Evolutionary conservation across 1,140 invertebrate genomes (phyloP).

Genomic region (Capitella teleta): DNA sequence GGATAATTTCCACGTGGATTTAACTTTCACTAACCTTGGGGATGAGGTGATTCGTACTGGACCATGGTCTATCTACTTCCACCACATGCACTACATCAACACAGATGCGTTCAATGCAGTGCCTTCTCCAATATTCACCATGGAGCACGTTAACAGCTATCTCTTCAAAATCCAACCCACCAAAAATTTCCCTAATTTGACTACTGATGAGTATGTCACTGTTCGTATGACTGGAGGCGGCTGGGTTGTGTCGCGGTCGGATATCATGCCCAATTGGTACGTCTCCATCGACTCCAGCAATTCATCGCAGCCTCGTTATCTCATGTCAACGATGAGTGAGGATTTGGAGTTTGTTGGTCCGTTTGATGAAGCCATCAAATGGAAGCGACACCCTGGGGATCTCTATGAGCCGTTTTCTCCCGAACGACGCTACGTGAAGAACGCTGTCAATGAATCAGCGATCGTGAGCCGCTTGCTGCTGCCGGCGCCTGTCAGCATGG

Average conservation of each 20-base stretch:
- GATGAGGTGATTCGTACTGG: not conserved
- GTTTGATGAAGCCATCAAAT: not conserved
- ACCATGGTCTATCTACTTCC: not conserved
- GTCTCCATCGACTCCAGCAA: not conserved
- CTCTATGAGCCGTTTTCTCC: not conserved
- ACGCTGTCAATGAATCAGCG: no score
- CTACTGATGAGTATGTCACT: not conserved
- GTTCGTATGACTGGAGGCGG: not conserved
- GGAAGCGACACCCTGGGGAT: not conserved
- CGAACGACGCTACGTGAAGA: not conserved
- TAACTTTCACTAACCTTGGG: not conserved
- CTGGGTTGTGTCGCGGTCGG: not conserved
- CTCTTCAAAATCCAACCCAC: not conserved
- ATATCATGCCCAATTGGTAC: slow-evolving; percentile 4
- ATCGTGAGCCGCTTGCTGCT: no score
- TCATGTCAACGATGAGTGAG: not conserved
- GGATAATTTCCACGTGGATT: not conserved
- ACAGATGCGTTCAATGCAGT: not conserved
- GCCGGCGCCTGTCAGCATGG: no score
- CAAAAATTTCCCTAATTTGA: not conserved
- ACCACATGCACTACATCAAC: not conserved
- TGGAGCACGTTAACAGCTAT: not conserved
- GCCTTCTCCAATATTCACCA: not conserved
- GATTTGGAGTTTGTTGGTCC: not conserved
- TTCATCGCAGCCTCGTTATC: not conserved